Base-by-base conservation (phyloP, 2,797 vertebrate genomes). In the Salmo trutta region DNA sequence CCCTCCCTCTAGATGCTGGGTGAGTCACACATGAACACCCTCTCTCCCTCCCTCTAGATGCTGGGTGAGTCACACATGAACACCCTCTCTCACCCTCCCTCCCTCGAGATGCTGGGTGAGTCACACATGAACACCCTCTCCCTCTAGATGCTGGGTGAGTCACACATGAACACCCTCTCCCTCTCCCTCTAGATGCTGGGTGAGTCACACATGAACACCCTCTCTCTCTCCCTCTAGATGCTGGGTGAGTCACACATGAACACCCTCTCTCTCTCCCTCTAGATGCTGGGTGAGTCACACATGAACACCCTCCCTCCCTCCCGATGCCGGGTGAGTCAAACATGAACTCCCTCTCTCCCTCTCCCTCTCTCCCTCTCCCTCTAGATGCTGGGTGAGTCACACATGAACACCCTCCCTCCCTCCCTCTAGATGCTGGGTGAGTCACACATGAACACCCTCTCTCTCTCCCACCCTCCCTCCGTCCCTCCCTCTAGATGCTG, bases 361-460 rank as follows among this genome's bases (percentile, higher is more conserved):
- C n/a, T n/a, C n/a, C n/a, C n/a, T n/a, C n/a, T n/a, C n/a, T 24
- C 31, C 31, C 36, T 47, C 41, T 47, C 41, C 41, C 3, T 12
- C 41, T 12, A 12, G 2, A 3, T 1, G 36, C 10, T 47, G 41
- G 41, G 10, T 47, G 41, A 47, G 41, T 68, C 31, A 68, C 29
- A 68, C 66, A 68, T 36, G 17, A n/a, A n/a, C n/a, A n/a, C n/a
- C n/a, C n/a, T 24, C 31, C 31, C 36, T 47, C 10, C 10, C 41
- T 47, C 41, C 41, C 3, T 12, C 41, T 12, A 12, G 2, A 3
- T 1, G 36, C 10, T 47, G 41, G 41, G 10, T 47, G 41, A 47
- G 41, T 68, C 31, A 68, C 29, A 68, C 66, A 68, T 36, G 17
- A n/a, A n/a, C n/a, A n/a, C n/a, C n/a, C n/a, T n/a, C n/a, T n/a